A percentile compares a stretch with the other conserved stretches of the same genome.
phyloP scores from a whole-genome alignment of 2,797 vertebrate genomes.

The Sandelia bainsii region DNA sequence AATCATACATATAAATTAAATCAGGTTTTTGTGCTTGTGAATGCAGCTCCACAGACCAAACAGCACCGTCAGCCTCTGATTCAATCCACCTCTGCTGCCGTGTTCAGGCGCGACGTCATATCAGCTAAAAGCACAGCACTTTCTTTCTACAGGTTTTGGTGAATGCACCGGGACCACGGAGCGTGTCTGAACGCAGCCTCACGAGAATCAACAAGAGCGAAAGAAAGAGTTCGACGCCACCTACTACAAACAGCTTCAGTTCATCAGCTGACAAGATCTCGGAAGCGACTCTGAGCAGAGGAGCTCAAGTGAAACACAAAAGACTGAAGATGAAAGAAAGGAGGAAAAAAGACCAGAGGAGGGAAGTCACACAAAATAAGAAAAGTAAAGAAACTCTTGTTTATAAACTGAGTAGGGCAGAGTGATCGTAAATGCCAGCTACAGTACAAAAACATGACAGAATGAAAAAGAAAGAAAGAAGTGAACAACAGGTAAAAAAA shows the following conservation, averaged over 20 bases:
- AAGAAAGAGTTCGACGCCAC: constrained; percentile 42
- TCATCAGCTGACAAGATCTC: constrained; percentile 46
- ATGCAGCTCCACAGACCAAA: constrained; percentile 42
- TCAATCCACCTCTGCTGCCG: constrained; percentile 12
- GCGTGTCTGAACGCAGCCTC: constrained; percentile 45
- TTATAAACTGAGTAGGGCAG: constrained; percentile 26
- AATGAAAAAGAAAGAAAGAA: constrained; percentile 9
- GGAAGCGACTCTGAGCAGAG: constrained; percentile 8
- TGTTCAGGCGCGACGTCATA: constrained; percentile 10
- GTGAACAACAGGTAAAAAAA: constrained; percentile 52
- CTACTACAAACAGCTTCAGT: constrained; percentile 49
- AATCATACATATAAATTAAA: not conserved
- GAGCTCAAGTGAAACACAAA: constrained; percentile 35
- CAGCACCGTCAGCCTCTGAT: constrained; percentile 32
- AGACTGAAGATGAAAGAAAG: constrained; percentile 33
- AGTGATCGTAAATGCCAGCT: constrained; percentile 34
- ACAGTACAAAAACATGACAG: constrained; percentile 19
- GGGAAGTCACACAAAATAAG: not conserved
- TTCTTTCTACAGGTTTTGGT: constrained; percentile 24
- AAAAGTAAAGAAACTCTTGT: constrained; percentile 17
- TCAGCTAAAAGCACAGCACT: constrained; percentile 35
- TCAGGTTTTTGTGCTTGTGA: constrained; percentile 16
- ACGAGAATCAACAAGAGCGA: constrained; percentile 22
- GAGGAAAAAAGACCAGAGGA: constrained; percentile 3
- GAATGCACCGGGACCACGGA: constrained; percentile 27